phyloP scores from a whole-genome alignment of 2,113 vertebrate genomes.

The Tragelaphus buxtoni region DNA sequence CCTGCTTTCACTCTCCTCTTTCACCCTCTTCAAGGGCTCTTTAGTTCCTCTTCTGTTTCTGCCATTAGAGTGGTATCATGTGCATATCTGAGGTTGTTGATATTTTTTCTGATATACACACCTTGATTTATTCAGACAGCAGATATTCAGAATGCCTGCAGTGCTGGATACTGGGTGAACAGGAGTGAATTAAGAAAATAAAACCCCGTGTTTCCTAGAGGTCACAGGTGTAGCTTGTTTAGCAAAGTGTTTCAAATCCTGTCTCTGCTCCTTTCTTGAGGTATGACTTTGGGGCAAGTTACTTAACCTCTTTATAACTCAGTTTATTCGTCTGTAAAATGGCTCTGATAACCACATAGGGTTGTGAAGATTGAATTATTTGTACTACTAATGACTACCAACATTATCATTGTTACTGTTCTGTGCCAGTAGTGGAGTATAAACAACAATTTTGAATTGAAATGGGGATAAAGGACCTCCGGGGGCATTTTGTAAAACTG shows the following conservation, averaged over 20 bases:
- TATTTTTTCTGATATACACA: not conserved
- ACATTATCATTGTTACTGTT: not conserved
- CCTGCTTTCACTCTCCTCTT: not conserved
- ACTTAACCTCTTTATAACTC: not conserved
- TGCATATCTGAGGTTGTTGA: not conserved
- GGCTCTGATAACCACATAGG: not conserved
- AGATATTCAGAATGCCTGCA: not conserved
- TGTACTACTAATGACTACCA: not conserved
- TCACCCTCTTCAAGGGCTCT: not conserved
- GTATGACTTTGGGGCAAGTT: not conserved
- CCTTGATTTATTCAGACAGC: not conserved
- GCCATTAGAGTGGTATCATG: not conserved
- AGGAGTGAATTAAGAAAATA: not conserved
- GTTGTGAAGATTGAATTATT: not conserved
- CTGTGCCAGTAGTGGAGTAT: not conserved
- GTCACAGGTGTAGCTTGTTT: not conserved
- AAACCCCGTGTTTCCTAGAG: not conserved
- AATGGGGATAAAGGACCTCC: not conserved
- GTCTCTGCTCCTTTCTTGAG: not conserved
- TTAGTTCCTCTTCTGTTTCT: not conserved
- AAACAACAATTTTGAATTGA: not conserved
- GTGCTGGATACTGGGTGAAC: not conserved
- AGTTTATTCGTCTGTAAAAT: not conserved
- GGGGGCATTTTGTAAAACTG: not conserved
- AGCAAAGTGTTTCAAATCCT: not conserved